Evolutionary conservation across 2,797 vertebrate species (phyloP).

Genomic region (Coregonus ussuriensis): DNA sequence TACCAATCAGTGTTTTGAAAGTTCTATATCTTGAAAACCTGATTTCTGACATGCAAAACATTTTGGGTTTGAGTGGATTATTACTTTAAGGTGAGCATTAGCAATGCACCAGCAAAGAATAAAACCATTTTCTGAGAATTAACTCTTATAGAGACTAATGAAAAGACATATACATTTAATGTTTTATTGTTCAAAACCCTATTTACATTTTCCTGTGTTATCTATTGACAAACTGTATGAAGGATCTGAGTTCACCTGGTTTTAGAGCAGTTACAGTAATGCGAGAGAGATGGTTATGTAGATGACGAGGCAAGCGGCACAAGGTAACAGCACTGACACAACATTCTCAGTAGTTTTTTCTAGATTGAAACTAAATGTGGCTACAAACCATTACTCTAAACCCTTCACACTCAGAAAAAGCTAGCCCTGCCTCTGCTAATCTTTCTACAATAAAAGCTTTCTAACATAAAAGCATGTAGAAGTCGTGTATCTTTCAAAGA

Average conservation of each 20-base stretch:
- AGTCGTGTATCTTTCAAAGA: background rate
- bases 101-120: background rate
- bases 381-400: background rate
- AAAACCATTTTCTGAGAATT: background rate
- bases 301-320: background rate
- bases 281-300: background rate
- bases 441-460: background rate
- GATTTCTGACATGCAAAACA: too few relatives aligned
- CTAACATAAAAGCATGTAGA: background rate
- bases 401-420: background rate
- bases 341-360: background rate
- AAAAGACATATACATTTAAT: slow-evolving; percentile 8
- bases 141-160: background rate
- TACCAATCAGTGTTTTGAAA: too few relatives aligned
- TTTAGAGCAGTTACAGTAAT: slow-evolving; percentile 1
- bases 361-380: background rate
- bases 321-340: background rate
- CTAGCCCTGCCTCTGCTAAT: background rate
- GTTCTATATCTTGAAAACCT: too few relatives aligned
- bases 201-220: slow-evolving; percentile 43
- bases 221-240: slow-evolving; percentile 13
- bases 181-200: slow-evolving; percentile 52
- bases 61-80: too few relatives aligned
- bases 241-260: slow-evolving; percentile 7
- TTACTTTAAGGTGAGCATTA: background rate